Evolutionary conservation across 2,797 vertebrate genomes (phyloP), one percentile per base, ranked within the genome.

Genomic region (Acipenser ruthenus): DNA sequence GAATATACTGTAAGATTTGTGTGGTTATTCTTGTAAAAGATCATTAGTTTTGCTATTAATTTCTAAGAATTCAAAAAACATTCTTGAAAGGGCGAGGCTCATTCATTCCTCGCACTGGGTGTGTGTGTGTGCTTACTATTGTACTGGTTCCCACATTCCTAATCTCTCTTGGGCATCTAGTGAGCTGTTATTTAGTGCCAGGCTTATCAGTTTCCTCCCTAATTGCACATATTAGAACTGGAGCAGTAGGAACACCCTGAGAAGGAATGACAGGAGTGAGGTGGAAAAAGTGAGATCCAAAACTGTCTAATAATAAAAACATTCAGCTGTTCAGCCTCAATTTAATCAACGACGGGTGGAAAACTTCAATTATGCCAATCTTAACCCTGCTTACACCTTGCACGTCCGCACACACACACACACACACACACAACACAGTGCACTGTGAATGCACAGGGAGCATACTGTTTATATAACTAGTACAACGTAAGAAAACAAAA

Each of bases 371-470:
- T 64, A 58, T 23, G 49, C 63, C 65, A n/a, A 48, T 15, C 13
- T 69, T 72, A 75, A 79, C 82, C 77, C 79, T 71, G 68, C 6
- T 10, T 62, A 66, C 77, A 73, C 66, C 77, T 75, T 71, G 75
- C 68, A 65, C 61, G 71, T 5, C 13, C 11, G 8, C 10, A 18
- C 10, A 66, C 23, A 47, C 6, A 13, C 10, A 10, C 10, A n/a
- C 10, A n/a, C n/a, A n/a, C 12, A 37, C 4, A 37, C 37, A 37
- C 3, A 37, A 37, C 37, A 37, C 37, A 37, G 37, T 37, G 37
- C 37, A 37, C 37, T 5, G 37, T 37, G 37, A 37, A 37, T 5
- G 5, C 37, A 37, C 37, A 37, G 37, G 37, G 37, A 37, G 37
- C 37, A 37, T 37, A 37, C 37, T 37, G 37, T 37, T 37, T 37